A percentile compares a stretch with the other conserved stretches of the same genome.
These are phyloP conservation scores for Sminthurides aquaticus DNA, from an alignment of 2,888 invertebrate genomes.

Conservation along the genomic window DNA sequence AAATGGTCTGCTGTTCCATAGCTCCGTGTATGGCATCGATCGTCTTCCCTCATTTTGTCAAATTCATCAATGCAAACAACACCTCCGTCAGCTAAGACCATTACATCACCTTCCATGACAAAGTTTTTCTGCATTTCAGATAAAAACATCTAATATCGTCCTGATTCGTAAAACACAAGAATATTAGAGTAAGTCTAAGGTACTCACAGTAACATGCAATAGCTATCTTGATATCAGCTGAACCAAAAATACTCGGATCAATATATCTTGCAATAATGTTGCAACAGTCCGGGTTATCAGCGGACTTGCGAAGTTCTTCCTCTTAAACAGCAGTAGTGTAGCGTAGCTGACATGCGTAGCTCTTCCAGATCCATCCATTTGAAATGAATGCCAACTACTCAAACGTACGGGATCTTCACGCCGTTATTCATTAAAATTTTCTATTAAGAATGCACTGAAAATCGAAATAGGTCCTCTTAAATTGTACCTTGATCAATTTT, in stretches of 20 bases:
- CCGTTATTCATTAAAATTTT: conserved; percentile 71
- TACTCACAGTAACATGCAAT: too few species aligned
- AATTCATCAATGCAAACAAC: too few species aligned
- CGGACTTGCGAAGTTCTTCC: conserved; percentile 72
- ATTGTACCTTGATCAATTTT: too few species aligned
- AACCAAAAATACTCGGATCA: conserved; percentile 95
- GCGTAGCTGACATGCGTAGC: conserved; percentile 47
- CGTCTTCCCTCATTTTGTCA: conserved; percentile 99
- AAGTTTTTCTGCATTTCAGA: conserved; percentile 92
- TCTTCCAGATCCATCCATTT: conserved; percentile 66
- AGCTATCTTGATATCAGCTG: conserved; percentile 89
- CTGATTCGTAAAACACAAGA: too few species aligned
- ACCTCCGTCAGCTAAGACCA: conserved; percentile 98
- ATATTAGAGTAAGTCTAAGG: too few species aligned
- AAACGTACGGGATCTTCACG: conserved; percentile 86
- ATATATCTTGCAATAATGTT: conserved; percentile 81
- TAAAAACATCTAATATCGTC: too few species aligned
- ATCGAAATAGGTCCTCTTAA: too few species aligned
- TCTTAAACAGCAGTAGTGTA: conserved; percentile 69
- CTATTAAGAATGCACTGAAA: too few species aligned
- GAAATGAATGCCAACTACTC: conserved; percentile 85
- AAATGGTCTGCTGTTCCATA: conserved; percentile 99
- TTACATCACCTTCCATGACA: conserved; percentile 97
- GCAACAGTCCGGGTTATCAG: conserved; percentile 76
- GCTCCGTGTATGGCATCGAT: conserved; percentile 97